These are phyloP conservation scores for Nylanderia fulva DNA, from an alignment of 1,140 invertebrate genomes.

Conservation along the genomic window DNA sequence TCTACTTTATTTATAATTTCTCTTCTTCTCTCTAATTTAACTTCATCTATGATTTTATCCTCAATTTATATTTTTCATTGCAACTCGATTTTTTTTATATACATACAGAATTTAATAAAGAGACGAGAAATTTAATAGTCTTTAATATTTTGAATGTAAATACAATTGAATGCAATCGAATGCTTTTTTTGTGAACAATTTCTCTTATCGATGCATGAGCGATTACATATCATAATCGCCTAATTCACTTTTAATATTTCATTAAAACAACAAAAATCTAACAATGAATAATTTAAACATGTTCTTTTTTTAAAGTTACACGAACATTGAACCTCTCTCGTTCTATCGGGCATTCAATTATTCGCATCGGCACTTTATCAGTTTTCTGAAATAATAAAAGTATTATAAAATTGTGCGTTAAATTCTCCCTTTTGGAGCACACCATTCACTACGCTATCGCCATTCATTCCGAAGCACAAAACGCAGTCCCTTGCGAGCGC, in stretches of 20 bases:
- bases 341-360: neutral
- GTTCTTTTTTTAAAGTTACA: too few species aligned
- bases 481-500: neutral
- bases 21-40: too few species aligned
- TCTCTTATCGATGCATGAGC: neutral
- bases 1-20: too few species aligned
- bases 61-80: too few species aligned
- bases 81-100: too few species aligned
- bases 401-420: neutral
- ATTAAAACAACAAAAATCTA: neutral
- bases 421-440: neutral
- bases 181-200: neutral
- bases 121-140: neutral
- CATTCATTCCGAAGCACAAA: slow-evolving; percentile 9
- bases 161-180: neutral
- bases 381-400: neutral
- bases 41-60: too few species aligned
- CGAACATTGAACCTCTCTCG: too few species aligned
- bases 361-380: neutral
- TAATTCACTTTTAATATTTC: neutral
- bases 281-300: too few species aligned
- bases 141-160: too few species aligned
- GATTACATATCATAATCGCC: neutral
- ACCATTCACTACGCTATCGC: neutral
- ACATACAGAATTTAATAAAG: neutral